phyloP scores from a whole-genome alignment of 2,113 vertebrate genomes.

The Corythornis vintsioides region DNA sequence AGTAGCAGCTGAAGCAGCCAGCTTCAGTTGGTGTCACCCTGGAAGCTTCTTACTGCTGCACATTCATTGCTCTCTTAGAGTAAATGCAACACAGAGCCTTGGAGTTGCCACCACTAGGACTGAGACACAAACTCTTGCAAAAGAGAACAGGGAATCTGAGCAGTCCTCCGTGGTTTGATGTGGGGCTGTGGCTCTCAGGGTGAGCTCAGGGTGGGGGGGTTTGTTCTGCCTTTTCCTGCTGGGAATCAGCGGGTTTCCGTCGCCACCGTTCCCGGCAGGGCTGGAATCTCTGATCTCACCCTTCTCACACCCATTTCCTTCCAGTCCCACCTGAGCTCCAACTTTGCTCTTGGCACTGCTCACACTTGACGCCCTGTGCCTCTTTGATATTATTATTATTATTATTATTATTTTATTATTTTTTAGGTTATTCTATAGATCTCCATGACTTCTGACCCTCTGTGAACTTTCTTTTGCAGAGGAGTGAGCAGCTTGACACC shows the following conservation, averaged over 20 bases:
- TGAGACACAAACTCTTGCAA: background rate
- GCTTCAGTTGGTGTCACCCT: background rate
- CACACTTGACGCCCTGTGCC: background rate
- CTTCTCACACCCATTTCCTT: conserved; percentile 46
- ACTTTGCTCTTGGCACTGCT: background rate
- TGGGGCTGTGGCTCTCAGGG: too few species aligned
- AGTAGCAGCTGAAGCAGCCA: background rate
- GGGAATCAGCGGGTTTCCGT: background rate
- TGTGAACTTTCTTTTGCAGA: background rate
- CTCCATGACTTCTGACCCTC: background rate
- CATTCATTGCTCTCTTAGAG: background rate
- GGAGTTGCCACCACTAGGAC: background rate
- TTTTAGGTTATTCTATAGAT: background rate
- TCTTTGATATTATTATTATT: background rate
- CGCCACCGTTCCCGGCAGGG: conserved; percentile 12
- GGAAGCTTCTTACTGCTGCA: background rate
- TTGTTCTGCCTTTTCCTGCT: conserved; percentile 55
- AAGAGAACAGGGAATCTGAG: background rate
- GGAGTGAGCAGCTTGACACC: background rate
- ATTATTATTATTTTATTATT: too few species aligned
- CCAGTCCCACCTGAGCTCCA: conserved; percentile 36
- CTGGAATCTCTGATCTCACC: conserved; percentile 39
- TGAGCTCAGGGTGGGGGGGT: background rate
- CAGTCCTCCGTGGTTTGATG: background rate
- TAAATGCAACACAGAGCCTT: background rate